Conservation (phyloP, 92 coral and sea anemone genomes). For the Palythoa grandiflora region DNA sequence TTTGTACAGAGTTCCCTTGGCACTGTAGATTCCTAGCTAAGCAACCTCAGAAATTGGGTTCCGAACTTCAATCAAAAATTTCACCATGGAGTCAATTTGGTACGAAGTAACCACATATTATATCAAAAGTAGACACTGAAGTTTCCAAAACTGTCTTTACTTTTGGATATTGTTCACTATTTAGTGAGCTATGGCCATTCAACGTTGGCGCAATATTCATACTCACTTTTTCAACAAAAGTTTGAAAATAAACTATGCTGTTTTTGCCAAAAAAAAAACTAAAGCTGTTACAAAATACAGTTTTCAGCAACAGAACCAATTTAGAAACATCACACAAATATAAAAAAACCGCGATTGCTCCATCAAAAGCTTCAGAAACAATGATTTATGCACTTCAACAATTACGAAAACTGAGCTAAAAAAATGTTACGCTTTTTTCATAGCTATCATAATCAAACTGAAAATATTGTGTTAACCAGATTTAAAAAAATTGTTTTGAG, state of each 20-base stretch:
- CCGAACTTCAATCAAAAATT: constrained; percentile 17
- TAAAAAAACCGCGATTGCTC: background rate
- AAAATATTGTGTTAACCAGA: no score
- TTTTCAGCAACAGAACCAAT: constrained; percentile 12
- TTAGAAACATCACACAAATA: constrained; percentile 20
- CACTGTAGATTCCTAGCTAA: constrained; percentile 30
- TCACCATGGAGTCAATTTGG: background rate
- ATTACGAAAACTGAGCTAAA: no score
- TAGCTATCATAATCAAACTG: no score
- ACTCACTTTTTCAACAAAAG: constrained; percentile 21
- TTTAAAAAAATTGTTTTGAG: no score
- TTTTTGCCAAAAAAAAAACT: no score
- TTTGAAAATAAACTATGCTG: background rate
- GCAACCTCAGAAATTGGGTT: constrained; percentile 26
- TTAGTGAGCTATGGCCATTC: constrained; percentile 25
- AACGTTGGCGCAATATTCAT: constrained; percentile 18
- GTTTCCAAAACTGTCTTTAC: constrained; percentile 32
- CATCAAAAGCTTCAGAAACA: constrained; percentile 1
- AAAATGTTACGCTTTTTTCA: no score
- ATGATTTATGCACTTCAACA: no score
- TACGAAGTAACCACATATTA: constrained; percentile 13
- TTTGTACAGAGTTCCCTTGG: constrained; percentile 5
- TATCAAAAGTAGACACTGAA: constrained; percentile 29
- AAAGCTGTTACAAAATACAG: background rate
- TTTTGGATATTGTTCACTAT: constrained; percentile 22